phyloP scores from a whole-genome alignment of 2,888 invertebrate genomes.

The Trichopoda pennipes region DNA sequence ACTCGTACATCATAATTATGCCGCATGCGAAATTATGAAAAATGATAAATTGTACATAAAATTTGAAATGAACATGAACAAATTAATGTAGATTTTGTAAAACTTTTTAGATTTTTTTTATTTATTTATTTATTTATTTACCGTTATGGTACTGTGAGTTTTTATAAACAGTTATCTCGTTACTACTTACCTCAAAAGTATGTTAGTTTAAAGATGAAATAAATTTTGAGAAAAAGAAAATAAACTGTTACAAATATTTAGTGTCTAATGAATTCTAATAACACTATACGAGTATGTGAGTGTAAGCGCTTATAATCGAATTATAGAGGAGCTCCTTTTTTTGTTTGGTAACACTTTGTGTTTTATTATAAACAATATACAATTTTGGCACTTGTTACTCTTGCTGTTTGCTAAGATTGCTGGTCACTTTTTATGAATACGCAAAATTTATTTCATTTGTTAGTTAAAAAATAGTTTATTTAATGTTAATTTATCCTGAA shows the following conservation, averaged over 20 bases:
- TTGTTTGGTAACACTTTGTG: neutral
- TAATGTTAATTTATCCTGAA: conserved; percentile 1
- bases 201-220: conserved; percentile 27
- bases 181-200: conserved; percentile 48
- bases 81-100: too few relatives aligned
- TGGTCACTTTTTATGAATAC: neutral
- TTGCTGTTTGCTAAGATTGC: conserved; percentile 13
- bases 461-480: neutral
- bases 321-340: neutral
- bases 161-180: conserved; percentile 35
- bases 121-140: too few relatives aligned
- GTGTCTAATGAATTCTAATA: conserved; percentile 34
- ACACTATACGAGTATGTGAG: neutral
- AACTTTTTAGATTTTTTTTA: conserved; percentile 9
- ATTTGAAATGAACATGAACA: conserved; percentile 18
- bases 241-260: conserved; percentile 24
- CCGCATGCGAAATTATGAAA: conserved; percentile 32
- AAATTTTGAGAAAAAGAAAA: neutral
- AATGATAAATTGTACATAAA: conserved; percentile 35
- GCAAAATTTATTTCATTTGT: neutral
- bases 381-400: conserved; percentile 40
- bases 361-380: neutral
- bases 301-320: neutral
- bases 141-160: conserved; percentile 54
- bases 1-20: conserved; percentile 10